A percentile compares a stretch with the other conserved stretches of the same genome.
Conservation (phyloP, 2,113 vertebrate genomes). For the human (Homo sapiens) region GRCh38 chr5:14849501-14850000, state of each 20-base stretch:
- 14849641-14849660: neutral
- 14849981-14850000: too few relatives aligned
- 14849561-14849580: neutral
- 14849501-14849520: conserved; percentile 3
- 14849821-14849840: neutral
- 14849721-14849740: too few relatives aligned
- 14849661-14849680: neutral
- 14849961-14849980: neutral
- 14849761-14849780: accelerated
- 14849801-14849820: neutral
- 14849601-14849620: neutral
- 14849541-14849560: neutral
- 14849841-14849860: neutral
- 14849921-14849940: neutral
- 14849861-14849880: neutral
- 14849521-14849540: conserved; percentile 19
- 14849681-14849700: neutral
- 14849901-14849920: accelerated
- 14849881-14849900: neutral
- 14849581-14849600: accelerated
- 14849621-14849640: neutral
- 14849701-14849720: neutral
- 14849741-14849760: neutral
- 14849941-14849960: neutral
- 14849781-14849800: neutral